Evolutionary conservation across 2,113 vertebrate species (phyloP), one percentile per base, ranked within the genome.

Genomic region (Caretta caretta): DNA sequence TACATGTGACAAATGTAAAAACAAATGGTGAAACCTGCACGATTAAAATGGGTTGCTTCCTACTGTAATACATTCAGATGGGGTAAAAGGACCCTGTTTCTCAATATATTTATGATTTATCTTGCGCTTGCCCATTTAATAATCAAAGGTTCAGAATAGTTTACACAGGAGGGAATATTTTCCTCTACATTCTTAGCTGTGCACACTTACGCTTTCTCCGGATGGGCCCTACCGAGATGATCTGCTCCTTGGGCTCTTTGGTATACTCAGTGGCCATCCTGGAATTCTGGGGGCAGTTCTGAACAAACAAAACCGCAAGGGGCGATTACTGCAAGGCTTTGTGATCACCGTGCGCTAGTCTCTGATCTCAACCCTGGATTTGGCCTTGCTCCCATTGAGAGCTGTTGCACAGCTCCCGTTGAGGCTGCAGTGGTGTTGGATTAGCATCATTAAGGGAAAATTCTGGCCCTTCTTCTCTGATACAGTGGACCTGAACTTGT

Each of bases 231-330:
- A 99, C 99, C 0, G 98, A 98, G 95, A 99, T 97, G 90, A 99
- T 99, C 97, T 99, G 99, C 94, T 99, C 99, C 94, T 98, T 99
- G 65, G 98, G 97, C 56, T 99, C 98, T 62, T 98, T 97, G 4
- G 85, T 12, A 1, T 99, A 98, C n/a, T 98, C 97, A 0, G 97
- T 97, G 97, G 99, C 99, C 97, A 98, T 99, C 90, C 99, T 98
- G 6, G 98, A 98, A 97, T 99, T 99, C 94, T 99, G 99, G 12
- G 99, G 99, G 98, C 99, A 99, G 97, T 98, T 99, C 99, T 99
- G 92, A 8, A 80, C 0, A 46, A 86, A 95, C 76, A 98, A 50
- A 94, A 96, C 79, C 3, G 4, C 54, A 51, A 4, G 81, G 82
- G 78, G 17, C n/a, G 31, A 38, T 31, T 54, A 48, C 9, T 22